Evolutionary conservation across 1,140 invertebrate genomes (phyloP).

Genomic region (Thaumetopoea pityocampa): DNA sequence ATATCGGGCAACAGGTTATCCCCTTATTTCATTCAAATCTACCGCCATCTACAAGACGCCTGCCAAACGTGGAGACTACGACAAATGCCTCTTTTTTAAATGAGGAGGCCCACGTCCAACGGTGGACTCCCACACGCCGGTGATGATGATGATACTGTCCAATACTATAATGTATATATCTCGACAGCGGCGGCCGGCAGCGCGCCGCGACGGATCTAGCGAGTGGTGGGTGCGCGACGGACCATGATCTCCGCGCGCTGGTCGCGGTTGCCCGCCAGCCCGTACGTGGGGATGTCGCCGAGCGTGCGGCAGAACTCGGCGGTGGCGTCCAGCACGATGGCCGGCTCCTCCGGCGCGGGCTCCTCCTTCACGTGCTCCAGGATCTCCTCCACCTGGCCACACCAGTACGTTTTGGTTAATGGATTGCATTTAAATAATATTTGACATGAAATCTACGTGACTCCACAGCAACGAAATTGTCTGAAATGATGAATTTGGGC

Average conservation of each 20-base stretch:
- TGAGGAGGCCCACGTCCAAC: too few relatives aligned
- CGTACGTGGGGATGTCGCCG: conserved; percentile 96
- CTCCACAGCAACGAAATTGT: not conserved
- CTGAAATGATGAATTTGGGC: too few relatives aligned
- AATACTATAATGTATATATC: too few relatives aligned
- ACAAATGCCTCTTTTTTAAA: too few relatives aligned
- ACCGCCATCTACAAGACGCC: too few relatives aligned
- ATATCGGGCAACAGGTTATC: too few relatives aligned
- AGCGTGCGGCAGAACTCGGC: conserved; percentile 98
- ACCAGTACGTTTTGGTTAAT: not conserved
- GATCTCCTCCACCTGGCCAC: conserved; percentile 56
- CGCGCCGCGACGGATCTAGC: not conserved
- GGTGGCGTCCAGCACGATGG: conserved; percentile 93
- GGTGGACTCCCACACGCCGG: too few relatives aligned
- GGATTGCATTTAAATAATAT: too few relatives aligned
- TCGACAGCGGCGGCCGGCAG: not conserved
- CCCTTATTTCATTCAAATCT: too few relatives aligned
- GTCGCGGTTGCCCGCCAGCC: conserved; percentile 91
- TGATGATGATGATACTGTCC: too few relatives aligned
- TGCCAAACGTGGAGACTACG: too few relatives aligned
- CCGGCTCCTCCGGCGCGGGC: conserved; percentile 49
- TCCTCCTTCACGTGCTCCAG: conserved; percentile 66
- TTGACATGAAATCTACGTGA: too few relatives aligned
- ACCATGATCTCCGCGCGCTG: conserved; percentile 91
- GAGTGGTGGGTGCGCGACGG: not conserved